Conservation (phyloP, 1,140 invertebrate species). For the Theocolax elegans region DNA sequence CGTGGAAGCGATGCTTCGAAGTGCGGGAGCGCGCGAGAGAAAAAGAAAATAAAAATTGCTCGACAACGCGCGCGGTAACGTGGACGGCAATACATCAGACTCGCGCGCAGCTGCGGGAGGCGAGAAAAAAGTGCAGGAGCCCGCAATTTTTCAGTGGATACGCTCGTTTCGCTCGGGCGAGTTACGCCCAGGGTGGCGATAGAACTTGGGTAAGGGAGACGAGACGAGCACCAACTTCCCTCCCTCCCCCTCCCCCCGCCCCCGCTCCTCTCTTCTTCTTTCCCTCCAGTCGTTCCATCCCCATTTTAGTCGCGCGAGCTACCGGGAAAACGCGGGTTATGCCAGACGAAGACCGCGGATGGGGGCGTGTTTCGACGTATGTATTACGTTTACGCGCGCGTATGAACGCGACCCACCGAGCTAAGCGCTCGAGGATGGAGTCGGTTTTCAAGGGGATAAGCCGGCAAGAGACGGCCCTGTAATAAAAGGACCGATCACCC, state of each 20-base stretch:
- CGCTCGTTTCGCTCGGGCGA: background rate
- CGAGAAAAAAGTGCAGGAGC: constrained; percentile 26
- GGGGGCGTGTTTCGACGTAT: constrained; percentile 24
- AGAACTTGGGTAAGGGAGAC: no score
- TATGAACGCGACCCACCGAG: background rate
- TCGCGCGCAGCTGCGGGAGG: constrained; percentile 21
- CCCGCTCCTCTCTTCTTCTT: constrained; percentile 30
- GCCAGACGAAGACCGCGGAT: constrained; percentile 8
- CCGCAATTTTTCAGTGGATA: constrained; percentile 33
- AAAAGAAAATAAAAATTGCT: constrained; percentile 1
- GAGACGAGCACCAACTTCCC: constrained; percentile 28
- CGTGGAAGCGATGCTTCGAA: no score
- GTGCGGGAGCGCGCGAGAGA: no score
- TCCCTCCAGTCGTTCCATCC: constrained; percentile 34
- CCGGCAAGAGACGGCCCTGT: constrained; percentile 4
- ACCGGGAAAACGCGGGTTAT: background rate
- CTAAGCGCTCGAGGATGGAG: background rate
- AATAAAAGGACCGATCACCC: constrained; percentile 25
- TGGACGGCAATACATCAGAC: constrained; percentile 12
- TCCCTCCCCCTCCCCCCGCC: background rate
- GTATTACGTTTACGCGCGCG: no score
- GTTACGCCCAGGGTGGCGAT: constrained; percentile 10
- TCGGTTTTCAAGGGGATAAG: constrained; percentile 28
- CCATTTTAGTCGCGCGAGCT: background rate
- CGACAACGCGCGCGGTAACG: constrained; percentile 18